Evolutionary conservation across 1,140 invertebrate species (phyloP), one percentile per base, ranked within the genome.

Genomic region (Metaphire vulgaris): DNA sequence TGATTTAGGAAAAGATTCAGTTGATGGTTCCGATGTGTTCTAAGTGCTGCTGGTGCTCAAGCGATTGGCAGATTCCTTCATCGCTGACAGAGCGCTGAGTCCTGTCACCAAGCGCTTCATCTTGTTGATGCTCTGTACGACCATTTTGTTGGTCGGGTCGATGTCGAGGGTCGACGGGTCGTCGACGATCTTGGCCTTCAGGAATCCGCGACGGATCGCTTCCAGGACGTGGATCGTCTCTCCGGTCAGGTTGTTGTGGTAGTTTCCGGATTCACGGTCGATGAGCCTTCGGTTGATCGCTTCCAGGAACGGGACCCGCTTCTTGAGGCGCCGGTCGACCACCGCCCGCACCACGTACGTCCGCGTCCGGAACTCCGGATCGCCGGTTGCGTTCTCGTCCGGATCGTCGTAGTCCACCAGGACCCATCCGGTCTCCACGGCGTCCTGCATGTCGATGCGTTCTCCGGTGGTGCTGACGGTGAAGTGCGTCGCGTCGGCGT

Each of bases 61-160:
- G 41, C 41, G 41, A 56, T 56, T 56, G 41, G 6, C 41, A 21
- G 6, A 12, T 56, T 56, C 41, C 41, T 56, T 56, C 21, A 56
- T 6, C 41, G 41, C 41, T 21, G 41, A 56, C 6, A 56, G 41
- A 6, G 41, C 41, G 41, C 41, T 56, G 6, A 56, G 41, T 56
- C 41, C 41, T 12, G 41, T 56, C 41, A 56, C 41, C 41, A 56
- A 12, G 41, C 21, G 41, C 77, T 80, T 81, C 30, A 81, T 80
- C 28, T 76, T 81, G 31, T 81, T 78, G 15, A 84, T 72, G 72
- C 80, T 82, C 74, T 83, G 79, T 6, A 85, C 80, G 12, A 85
- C 82, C 33, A 85, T 83, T 64, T 81, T 80, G 79, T 85, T 85
- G 64, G 80, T 79, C 16, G 83, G 82, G 74, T 84, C 81, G 67